These are phyloP conservation scores for Anguilla obscura DNA, from an alignment of 2,797 vertebrate genomes.

Conservation along the genomic window DNA sequence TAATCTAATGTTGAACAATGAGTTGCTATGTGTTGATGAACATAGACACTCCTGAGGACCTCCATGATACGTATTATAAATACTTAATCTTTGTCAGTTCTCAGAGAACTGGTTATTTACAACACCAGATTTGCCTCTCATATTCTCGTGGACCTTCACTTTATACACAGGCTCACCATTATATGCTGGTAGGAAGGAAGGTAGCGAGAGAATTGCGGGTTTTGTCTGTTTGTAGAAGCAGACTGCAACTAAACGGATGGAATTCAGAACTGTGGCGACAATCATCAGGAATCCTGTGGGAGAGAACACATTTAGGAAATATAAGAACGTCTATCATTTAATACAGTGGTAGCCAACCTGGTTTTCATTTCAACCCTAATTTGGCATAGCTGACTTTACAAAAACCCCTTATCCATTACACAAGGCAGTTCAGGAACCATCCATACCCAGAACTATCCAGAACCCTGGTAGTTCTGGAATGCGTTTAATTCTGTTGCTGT, in stretches of 20 bases:
- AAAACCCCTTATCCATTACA: too few relatives aligned
- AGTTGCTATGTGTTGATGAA: not conserved
- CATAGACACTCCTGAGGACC: not conserved
- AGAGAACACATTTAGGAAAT: not conserved
- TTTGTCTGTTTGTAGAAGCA: conserved; percentile 42
- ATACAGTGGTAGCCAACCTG: too few relatives aligned
- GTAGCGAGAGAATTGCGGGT: not conserved
- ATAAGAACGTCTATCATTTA: not conserved
- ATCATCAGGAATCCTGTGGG: conserved; percentile 56
- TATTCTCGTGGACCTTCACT: not conserved
- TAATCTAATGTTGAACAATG: not conserved
- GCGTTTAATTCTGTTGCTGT: too few relatives aligned
- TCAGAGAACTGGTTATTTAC: conserved; percentile 9
- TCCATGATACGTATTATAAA: not conserved
- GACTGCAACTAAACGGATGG: conserved; percentile 40
- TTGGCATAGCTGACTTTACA: too few relatives aligned
- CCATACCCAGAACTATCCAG: too few relatives aligned
- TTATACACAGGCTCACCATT: conserved; percentile 17
- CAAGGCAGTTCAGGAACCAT: too few relatives aligned
- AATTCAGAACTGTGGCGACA: conserved; percentile 53
- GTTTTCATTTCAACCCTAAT: too few relatives aligned
- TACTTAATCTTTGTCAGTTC: not conserved
- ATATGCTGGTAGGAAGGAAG: not conserved
- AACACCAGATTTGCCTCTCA: not conserved
- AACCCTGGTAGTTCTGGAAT: too few relatives aligned